phyloP scores from a whole-genome alignment of 2,888 invertebrate species.

The Elmis aenea region DNA sequence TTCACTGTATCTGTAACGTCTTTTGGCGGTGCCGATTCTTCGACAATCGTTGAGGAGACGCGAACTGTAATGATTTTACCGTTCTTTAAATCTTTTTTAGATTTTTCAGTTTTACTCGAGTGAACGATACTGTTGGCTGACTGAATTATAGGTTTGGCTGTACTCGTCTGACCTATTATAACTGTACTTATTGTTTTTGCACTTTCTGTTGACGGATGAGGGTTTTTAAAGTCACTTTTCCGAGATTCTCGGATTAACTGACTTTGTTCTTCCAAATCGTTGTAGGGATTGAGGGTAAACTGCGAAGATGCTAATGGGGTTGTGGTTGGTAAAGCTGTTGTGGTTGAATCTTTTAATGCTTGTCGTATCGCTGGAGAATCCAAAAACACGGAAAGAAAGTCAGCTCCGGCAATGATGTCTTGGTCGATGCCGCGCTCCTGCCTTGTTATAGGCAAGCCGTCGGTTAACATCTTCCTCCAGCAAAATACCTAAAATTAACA shows the following conservation, averaged over 20 bases:
- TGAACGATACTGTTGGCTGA: no score
- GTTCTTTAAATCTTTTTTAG: no score
- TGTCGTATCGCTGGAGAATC: constrained; percentile 31
- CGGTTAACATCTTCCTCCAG: constrained; percentile 37
- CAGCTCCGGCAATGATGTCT: constrained; percentile 48
- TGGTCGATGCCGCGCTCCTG: constrained; percentile 40
- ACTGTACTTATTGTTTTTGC: constrained; percentile 5
- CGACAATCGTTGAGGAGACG: constrained; percentile 45
- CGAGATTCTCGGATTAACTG: constrained; percentile 11
- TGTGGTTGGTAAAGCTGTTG: constrained; percentile 18
- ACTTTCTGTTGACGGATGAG: constrained; percentile 11
- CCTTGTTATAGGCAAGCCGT: constrained; percentile 41
- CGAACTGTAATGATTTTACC: constrained; percentile 50
- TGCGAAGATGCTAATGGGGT: constrained; percentile 14
- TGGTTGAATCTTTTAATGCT: constrained; percentile 20
- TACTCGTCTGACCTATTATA: no score
- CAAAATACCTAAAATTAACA: constrained; percentile 37
- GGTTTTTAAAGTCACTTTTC: no score
- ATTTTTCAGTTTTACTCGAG: no score
- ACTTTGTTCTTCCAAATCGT: constrained; percentile 5
- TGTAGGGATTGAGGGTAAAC: constrained; percentile 16
- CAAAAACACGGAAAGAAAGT: constrained; percentile 48
- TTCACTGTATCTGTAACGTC: no score
- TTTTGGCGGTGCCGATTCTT: constrained; percentile 8
- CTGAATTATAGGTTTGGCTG: no score